phyloP scores from a whole-genome alignment of 2,113 vertebrate genomes.

The Siniperca knerii region DNA sequence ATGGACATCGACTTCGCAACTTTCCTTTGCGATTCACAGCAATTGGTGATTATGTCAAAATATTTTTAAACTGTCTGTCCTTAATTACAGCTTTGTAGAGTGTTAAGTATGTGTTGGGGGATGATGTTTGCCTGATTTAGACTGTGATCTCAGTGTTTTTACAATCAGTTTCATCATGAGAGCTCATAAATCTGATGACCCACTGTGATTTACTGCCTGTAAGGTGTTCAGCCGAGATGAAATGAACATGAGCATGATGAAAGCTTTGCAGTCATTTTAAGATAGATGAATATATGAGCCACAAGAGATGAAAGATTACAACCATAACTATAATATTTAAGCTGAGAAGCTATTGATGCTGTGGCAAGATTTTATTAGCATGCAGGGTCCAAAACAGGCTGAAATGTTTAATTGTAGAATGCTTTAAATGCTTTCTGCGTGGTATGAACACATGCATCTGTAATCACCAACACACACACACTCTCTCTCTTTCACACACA shows the following conservation, averaged over 20 bases:
- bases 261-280: slow-evolving; percentile 20
- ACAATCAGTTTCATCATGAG: slow-evolving; percentile 4
- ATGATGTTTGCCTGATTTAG: slow-evolving; percentile 12
- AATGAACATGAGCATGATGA: background rate
- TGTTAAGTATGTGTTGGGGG: background rate
- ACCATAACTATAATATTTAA: background rate
- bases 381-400: background rate
- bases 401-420: slow-evolving; percentile 5
- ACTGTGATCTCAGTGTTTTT: background rate
- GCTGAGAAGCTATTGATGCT: background rate
- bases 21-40: slow-evolving; percentile 22
- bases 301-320: slow-evolving; percentile 4
- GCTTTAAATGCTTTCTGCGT: slow-evolving; percentile 16
- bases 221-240: background rate
- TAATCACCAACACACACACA: slow-evolving; percentile 11
- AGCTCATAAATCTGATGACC: slow-evolving; percentile 2
- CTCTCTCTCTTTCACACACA: slow-evolving; percentile 18
- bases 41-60: slow-evolving; percentile 43
- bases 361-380: background rate
- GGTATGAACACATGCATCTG: slow-evolving; percentile 39
- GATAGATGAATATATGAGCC: background rate
- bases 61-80: background rate
- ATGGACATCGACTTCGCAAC: background rate
- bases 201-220: background rate
- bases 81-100: background rate